These are phyloP conservation scores for Rotaria sp. DNA, from an alignment of 2,888 invertebrate genomes.

Conservation along the genomic window DNA sequence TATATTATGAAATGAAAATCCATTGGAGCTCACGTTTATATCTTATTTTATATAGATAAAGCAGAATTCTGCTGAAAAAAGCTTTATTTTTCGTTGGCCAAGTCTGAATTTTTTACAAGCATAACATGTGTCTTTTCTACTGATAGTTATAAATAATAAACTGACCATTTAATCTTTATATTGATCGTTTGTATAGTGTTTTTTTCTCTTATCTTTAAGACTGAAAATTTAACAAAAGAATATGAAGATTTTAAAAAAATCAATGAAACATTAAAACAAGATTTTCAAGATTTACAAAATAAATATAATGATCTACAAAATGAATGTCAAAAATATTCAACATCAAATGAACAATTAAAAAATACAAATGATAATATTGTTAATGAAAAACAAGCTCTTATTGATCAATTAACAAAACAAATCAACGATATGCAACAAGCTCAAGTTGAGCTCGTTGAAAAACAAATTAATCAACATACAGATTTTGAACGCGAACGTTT, in stretches of 20 bases:
- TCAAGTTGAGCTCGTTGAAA: background rate
- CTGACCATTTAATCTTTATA: no score
- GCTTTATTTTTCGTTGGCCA: no score
- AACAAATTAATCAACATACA: background rate
- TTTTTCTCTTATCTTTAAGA: background rate
- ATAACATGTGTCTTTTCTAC: no score
- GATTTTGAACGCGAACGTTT: background rate
- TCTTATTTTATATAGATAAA: no score
- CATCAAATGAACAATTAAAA: background rate
- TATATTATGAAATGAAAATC: no score
- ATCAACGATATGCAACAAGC: background rate
- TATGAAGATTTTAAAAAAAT: background rate
- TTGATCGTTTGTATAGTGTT: no score
- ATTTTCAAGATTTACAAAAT: background rate
- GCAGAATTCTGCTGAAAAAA: no score
- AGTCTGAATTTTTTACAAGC: no score
- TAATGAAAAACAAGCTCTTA: constrained; percentile 7
- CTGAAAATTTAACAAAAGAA: background rate
- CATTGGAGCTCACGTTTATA: no score
- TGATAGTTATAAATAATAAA: no score
- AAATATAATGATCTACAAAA: background rate
- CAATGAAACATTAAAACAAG: background rate
- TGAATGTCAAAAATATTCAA: background rate
- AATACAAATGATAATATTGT: background rate
- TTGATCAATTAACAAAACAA: constrained; percentile 1